Base-by-base conservation (phyloP, 2,113 vertebrate genomes). In the Eleginops maclovinus region DNA sequence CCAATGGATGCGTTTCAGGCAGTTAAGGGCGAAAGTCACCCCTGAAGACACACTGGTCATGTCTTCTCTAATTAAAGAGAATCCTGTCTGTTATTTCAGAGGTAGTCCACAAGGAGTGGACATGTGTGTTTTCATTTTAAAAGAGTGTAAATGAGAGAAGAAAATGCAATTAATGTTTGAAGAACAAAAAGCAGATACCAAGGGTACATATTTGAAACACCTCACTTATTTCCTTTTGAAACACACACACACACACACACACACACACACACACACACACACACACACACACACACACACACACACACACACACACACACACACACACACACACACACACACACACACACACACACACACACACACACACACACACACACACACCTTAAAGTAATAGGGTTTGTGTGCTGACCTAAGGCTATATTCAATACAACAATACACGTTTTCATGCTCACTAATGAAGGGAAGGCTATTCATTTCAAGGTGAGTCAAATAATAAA, bases 401-500 rank as follows among this genome's bases (percentile, higher is more conserved):
- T 85, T 83, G 74, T 60, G 68, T 71, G 79, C 59, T 84, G 83
- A 86, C 83, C 75, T 70, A 6, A 68, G 77, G 82, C 79, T 83
- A 80, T 83, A 47, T 76, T 81, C 77, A 89, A 72, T 68, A 84
- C 55, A 75, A 68, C 14, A 60, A 71, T 63, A 73, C 49, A 75
- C 60, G 56, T 79, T 36, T 88, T 59, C 59, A 67, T 83, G 87
- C 68, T 66, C 70, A 62, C 68, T 86, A 86, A 87, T 84, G 77
- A 86, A 87, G 75, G 80, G 77, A 74, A 56, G 61, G 81, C 46
- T 67, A 69, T 79, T 87, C n/a, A n/a, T 84, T 84, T 81, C 85
- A 87, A 89, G 80, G 71, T 86, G 82, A 87, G 82, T 76, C 83
- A 76, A 76, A 87, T 83, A 70, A 79, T 72, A 70, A 77, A 41